Evolutionary conservation across 2,888 invertebrate species (phyloP).

Genomic region (Acholoe squamosa): DNA sequence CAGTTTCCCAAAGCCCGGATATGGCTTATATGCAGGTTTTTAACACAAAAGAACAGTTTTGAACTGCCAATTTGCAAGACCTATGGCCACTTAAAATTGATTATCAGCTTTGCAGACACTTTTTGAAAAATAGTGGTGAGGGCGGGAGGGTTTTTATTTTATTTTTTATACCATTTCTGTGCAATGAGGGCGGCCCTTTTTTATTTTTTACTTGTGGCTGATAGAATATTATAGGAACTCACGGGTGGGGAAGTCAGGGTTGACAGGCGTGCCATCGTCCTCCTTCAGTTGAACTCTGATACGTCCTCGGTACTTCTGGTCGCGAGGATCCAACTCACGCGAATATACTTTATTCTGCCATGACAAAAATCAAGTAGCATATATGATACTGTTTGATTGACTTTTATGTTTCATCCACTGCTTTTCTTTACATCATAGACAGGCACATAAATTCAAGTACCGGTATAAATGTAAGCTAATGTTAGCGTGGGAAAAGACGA

Average conservation of each 20-base stretch:
- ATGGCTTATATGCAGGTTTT: background rate
- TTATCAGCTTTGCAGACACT: background rate
- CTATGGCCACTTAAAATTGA: background rate
- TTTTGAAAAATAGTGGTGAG: background rate
- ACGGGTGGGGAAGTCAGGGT: constrained; percentile 82
- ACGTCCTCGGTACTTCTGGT: constrained; percentile 92
- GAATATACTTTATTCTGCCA: constrained; percentile 90
- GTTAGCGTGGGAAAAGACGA: too few species aligned
- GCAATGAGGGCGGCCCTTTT: too few species aligned
- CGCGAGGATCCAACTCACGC: constrained; percentile 93
- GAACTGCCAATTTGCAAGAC: too few species aligned
- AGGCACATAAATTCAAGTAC: too few species aligned
- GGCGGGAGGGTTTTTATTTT: background rate
- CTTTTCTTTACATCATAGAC: too few species aligned
- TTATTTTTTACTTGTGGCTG: too few species aligned
- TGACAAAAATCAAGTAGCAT: background rate
- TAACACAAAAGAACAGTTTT: background rate
- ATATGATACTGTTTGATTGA: too few species aligned
- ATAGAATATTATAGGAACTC: constrained; percentile 42
- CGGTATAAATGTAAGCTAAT: too few species aligned
- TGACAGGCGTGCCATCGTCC: constrained; percentile 91
- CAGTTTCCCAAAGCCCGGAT: too few species aligned
- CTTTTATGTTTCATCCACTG: too few species aligned
- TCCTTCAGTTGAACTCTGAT: constrained; percentile 96
- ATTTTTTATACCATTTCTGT: too few species aligned